A percentile compares a stretch with the other conserved stretches of the same genome.
phyloP scores from a whole-genome alignment of 2,888 invertebrate genomes.

The Heliconius hortense region DNA sequence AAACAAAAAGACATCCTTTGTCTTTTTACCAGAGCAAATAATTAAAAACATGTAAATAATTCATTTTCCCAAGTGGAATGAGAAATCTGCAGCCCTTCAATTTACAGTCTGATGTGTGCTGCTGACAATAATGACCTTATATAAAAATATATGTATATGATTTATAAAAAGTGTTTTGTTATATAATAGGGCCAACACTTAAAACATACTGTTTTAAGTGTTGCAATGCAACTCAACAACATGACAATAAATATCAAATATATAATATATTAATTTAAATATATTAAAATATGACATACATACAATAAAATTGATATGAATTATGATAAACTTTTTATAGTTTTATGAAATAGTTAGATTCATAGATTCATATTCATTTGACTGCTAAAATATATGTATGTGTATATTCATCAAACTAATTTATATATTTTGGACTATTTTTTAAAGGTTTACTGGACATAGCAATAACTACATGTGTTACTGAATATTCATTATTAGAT shows the following conservation, averaged over 20 bases:
- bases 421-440: conserved; percentile 6
- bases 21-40: neutral
- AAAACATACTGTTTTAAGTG: neutral
- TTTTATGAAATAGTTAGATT: neutral
- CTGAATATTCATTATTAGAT: conserved; percentile 59
- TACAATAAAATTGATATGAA: no score
- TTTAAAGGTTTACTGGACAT: conserved; percentile 67
- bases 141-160: neutral
- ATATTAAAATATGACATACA: no score
- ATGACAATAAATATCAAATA: neutral
- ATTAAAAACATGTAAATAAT: neutral
- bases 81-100: neutral
- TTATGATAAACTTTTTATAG: no score
- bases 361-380: no score
- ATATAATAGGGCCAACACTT: neutral
- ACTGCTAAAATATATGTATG: neutral
- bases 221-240: neutral
- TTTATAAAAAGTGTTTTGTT: neutral
- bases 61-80: neutral
- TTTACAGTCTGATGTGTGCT: neutral
- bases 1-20: neutral
- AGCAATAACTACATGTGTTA: conserved; percentile 56
- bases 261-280: neutral
- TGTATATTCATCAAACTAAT: neutral
- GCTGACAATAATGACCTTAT: neutral